Base-by-base conservation (phyloP, 2,113 vertebrate species). In the Pelmatolapia mariae region DNA sequence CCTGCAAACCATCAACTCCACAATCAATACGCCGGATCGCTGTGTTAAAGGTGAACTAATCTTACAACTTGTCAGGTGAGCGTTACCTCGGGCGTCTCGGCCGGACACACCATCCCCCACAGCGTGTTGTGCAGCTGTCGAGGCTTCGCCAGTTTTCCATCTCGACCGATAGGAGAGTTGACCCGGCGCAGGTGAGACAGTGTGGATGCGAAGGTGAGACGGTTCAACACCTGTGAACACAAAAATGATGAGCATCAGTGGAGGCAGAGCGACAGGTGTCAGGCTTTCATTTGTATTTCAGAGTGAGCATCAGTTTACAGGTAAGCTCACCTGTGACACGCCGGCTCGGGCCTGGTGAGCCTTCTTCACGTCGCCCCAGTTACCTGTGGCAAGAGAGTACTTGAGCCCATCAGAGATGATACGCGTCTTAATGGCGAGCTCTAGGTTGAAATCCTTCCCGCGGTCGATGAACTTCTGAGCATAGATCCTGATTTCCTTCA, bases 321-420 rank as follows among this genome's bases (percentile, higher is more conserved):
- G 81, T 52, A 18, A 16, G 9, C 63, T 93, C 87, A 99, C 99
- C 97, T 99, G 99, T 59, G 98, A 99, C 3, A 99, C 98, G 26
- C 99, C 99, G 38, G 98, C 99, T 94, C 99, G 96, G 87, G 99
- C 98, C 94, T 99, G 99, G 94, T 99, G 98, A 86, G 98, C 99
- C 95, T 99, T 99, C 94, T 99, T 99, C 80, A 99, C 98, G 52
- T 99, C 99, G 3, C 99, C 99, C 99, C 99, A 99, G 96, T 99
- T 99, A 31, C 99, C 99, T 4, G 99, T 99, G 79, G 99, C 99
- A 87, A 99, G 93, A 0, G 99, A 99, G 53, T 99, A 99, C 89
- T 99, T 99, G 73, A 99, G 96, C 12, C 99, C 99, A 0, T 99
- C 99, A 0, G 99, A 99, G 96, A 99, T 99, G 90, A 99, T 99